Conservation (phyloP, 2,888 invertebrate genomes). For the Pandemis cinnamomeana region DNA sequence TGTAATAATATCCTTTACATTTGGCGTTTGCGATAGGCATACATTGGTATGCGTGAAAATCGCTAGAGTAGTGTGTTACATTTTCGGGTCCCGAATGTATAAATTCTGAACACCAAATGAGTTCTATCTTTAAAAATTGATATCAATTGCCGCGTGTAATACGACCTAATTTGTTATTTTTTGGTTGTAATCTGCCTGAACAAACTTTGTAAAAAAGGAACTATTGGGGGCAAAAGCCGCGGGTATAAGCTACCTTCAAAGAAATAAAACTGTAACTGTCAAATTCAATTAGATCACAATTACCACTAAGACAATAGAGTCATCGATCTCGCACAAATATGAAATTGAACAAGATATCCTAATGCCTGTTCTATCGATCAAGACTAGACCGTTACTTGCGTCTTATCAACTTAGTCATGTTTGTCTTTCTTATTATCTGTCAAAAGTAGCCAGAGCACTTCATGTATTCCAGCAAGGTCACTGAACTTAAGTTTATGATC, state of each 20-base stretch:
- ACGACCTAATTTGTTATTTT: no score
- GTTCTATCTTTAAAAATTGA: no score
- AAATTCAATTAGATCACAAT: conserved; percentile 16
- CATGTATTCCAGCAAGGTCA: conserved; percentile 49
- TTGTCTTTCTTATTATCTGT: conserved; percentile 27
- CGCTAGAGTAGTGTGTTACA: no score
- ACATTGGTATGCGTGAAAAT: background rate
- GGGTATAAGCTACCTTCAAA: no score
- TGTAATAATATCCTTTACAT: background rate
- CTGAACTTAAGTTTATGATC: conserved; percentile 58
- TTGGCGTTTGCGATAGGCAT: background rate
- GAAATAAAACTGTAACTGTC: background rate
- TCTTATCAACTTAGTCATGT: conserved; percentile 17
- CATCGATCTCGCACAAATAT: conserved; percentile 18
- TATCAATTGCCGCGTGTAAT: no score
- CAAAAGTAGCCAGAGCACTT: conserved; percentile 5
- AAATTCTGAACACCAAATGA: no score
- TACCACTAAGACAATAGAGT: conserved; percentile 24
- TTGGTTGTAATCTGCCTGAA: no score
- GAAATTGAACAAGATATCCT: conserved; percentile 19
- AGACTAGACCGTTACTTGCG: conserved; percentile 19
- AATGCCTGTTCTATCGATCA: conserved; percentile 10
- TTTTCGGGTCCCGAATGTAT: no score
- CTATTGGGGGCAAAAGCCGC: no score
- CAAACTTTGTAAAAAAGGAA: no score